These are phyloP conservation scores for Enteromius thamalakanensis DNA, from an alignment of 2,797 vertebrate species.

Conservation along the genomic window DNA sequence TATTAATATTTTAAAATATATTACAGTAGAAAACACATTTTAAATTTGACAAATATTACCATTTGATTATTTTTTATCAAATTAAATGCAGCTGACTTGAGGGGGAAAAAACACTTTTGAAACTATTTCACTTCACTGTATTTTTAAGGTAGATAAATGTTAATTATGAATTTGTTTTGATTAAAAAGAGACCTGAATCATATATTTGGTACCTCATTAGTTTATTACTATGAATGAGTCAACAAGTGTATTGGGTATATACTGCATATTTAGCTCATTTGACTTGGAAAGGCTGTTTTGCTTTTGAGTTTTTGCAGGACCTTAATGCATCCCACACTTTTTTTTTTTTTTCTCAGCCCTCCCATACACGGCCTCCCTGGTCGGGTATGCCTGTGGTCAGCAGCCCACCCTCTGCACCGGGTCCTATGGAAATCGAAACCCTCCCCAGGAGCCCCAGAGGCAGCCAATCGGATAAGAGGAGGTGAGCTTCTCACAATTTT, in stretches of 20 bases:
- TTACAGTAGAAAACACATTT: background rate
- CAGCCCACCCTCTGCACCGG: slow-evolving; percentile 73
- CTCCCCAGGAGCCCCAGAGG: slow-evolving; percentile 84
- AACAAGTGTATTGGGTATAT: background rate
- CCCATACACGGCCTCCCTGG: slow-evolving; percentile 72
- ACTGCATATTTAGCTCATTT: background rate
- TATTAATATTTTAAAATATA: background rate
- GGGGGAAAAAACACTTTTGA: too few species aligned
- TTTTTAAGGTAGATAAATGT: background rate
- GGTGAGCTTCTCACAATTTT: slow-evolving; percentile 76
- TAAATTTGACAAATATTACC: background rate
- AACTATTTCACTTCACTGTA: background rate
- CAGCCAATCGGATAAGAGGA: slow-evolving; percentile 83
- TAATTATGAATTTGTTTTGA: background rate
- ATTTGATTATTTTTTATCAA: background rate
- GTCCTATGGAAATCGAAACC: slow-evolving; percentile 86
- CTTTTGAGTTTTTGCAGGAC: background rate
- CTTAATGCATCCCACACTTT: background rate
- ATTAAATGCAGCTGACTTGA: background rate
- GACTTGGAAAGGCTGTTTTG: background rate
- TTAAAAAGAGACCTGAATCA: background rate
- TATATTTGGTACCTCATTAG: background rate
- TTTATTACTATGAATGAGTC: background rate
- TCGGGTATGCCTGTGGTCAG: slow-evolving; percentile 75
- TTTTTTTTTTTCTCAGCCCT: slow-evolving; percentile 67